A percentile compares a stretch with the other conserved stretches of the same genome.
Evolutionary conservation across 1,140 invertebrate species (phyloP).

Genomic region (Vollenhovia emeryi): DNA sequence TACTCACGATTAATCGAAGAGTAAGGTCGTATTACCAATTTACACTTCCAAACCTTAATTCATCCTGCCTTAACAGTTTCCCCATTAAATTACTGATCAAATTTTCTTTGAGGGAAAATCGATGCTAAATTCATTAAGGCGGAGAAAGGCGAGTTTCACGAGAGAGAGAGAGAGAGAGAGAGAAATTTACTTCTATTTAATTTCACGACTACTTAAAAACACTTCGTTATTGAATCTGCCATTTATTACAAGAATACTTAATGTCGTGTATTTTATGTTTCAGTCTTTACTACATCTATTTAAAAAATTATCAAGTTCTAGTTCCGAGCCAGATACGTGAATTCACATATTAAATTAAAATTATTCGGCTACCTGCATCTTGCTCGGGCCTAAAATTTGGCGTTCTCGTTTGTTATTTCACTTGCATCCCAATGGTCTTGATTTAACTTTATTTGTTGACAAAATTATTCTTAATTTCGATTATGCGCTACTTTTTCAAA

Average conservation of each 20-base stretch:
- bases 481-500: not conserved
- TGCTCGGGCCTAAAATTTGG: too few species aligned
- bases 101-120: constrained; percentile 34
- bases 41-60: not conserved
- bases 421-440: too few species aligned
- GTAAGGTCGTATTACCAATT: constrained; percentile 13
- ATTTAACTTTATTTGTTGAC: too few species aligned
- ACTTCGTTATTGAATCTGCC: not conserved
- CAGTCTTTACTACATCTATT: not conserved
- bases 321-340: too few species aligned
- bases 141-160: constrained; percentile 2
- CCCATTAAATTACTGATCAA: constrained; percentile 21
- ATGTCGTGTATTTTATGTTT: not conserved
- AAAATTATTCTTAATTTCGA: not conserved
- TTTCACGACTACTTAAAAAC: not conserved
- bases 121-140: constrained; percentile 5
- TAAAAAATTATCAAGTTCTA: too few species aligned
- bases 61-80: not conserved
- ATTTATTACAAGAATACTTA: not conserved
- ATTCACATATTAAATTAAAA: too few species aligned
- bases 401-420: too few species aligned
- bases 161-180: too few species aligned
- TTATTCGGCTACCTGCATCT: too few species aligned
- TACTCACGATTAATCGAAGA: constrained; percentile 1
- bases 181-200: not conserved